Conservation (phyloP, 2,797 vertebrate genomes). For the Eulemur albifrons region DNA sequence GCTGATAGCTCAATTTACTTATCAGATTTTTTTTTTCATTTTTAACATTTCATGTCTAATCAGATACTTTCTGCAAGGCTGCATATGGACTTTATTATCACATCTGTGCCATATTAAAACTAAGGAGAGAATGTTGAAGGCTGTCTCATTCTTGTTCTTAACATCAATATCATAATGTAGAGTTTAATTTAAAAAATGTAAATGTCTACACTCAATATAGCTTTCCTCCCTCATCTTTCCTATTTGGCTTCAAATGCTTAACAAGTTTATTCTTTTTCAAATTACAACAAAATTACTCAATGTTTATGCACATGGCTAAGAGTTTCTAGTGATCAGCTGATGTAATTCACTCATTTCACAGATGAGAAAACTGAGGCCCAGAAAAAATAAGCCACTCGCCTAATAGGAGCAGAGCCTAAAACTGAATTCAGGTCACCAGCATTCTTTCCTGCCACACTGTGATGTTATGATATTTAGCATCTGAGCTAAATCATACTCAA, state of each 20-base stretch:
- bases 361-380: background rate
- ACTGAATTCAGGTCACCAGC: background rate
- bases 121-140: background rate
- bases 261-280: conserved; percentile 31
- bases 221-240: conserved; percentile 30
- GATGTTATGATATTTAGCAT: background rate
- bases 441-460: background rate
- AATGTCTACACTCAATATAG: conserved; percentile 43
- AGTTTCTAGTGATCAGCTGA: background rate
- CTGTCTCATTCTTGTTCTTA: conserved; percentile 9
- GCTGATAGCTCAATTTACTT: conserved; percentile 36
- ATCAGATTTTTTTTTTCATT: background rate
- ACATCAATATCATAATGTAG: conserved; percentile 38
- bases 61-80: conserved; percentile 8
- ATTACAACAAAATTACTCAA: conserved; percentile 32
- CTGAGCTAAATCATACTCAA: background rate
- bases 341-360: conserved; percentile 4
- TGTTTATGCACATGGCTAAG: background rate
- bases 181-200: conserved; percentile 68
- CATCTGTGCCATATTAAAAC: conserved; percentile 42
- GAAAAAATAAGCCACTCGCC: background rate
- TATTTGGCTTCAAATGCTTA: conserved; percentile 25
- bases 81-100: conserved; percentile 49
- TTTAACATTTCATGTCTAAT: conserved; percentile 49
- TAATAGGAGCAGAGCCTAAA: background rate